Evolutionary conservation across 2,888 invertebrate genomes (phyloP).

Genomic region (Bombylius major): DNA sequence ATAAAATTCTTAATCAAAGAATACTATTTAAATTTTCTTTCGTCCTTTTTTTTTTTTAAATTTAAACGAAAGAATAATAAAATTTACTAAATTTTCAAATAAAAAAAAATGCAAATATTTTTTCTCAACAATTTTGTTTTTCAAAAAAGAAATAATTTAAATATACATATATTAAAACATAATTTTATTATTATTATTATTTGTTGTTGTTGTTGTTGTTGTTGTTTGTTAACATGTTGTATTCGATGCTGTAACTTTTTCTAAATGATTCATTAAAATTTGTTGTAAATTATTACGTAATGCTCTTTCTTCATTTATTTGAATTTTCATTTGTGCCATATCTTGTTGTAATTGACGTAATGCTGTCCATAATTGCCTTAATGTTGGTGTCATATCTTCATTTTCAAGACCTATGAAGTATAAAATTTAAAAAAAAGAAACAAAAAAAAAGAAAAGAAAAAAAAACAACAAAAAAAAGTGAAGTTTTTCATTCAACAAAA

Average conservation of each 20-base stretch:
- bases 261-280: conserved; percentile 36
- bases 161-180: too few relatives aligned
- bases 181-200: too few relatives aligned
- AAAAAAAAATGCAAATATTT: too few relatives aligned
- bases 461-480: not conserved
- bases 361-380: conserved; percentile 35
- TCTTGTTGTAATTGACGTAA: conserved; percentile 36
- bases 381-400: conserved; percentile 36
- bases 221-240: conserved; percentile 16
- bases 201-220: too few relatives aligned
- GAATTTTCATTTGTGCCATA: conserved; percentile 35
- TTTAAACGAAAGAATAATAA: too few relatives aligned
- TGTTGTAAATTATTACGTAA: conserved; percentile 34
- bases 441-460: not conserved
- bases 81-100: too few relatives aligned
- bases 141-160: too few relatives aligned
- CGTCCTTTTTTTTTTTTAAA: too few relatives aligned
- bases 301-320: conserved; percentile 36
- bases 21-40: too few relatives aligned
- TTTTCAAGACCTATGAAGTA: conserved; percentile 32
- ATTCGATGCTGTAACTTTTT: conserved; percentile 22
- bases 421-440: conserved; percentile 2
- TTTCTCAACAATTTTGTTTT: too few relatives aligned
- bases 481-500: not conserved
- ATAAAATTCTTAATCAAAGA: too few relatives aligned